Conservation (phyloP, 2,113 vertebrate genomes). For the Zingel zingel region DNA sequence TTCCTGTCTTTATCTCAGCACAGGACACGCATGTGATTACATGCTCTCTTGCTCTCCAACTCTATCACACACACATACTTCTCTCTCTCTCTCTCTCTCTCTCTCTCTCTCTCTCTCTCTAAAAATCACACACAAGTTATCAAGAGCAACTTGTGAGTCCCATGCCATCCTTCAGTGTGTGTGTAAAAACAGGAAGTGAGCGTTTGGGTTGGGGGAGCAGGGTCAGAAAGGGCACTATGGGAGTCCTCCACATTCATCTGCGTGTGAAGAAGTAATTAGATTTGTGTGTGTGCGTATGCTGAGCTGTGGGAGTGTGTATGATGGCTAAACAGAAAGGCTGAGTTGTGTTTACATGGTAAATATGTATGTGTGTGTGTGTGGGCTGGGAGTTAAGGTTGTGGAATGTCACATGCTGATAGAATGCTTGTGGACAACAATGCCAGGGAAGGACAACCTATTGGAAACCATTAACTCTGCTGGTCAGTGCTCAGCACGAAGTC, state of each 20-base stretch:
- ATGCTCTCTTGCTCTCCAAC: conserved; percentile 50
- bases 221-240: conserved; percentile 66
- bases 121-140: no score
- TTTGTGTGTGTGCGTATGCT: conserved; percentile 49
- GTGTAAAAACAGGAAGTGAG: conserved; percentile 68
- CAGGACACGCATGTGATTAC: conserved; percentile 73
- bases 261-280: conserved; percentile 75
- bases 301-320: conserved; percentile 72
- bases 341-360: conserved; percentile 83
- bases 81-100: no score
- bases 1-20: conserved; percentile 73
- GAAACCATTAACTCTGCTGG: conserved; percentile 48
- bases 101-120: no score
- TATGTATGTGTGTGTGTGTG: conserved; percentile 60
- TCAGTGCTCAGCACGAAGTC: conserved; percentile 23
- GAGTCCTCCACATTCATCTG: conserved; percentile 70
- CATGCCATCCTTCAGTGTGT: neutral
- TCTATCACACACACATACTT: neutral
- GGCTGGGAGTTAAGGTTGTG: conserved; percentile 68
- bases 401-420: conserved; percentile 80
- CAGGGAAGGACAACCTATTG: conserved; percentile 50
- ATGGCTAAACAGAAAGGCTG: conserved; percentile 79
- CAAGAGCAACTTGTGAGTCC: neutral
- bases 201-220: conserved; percentile 44
- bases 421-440: conserved; percentile 77